Evolutionary conservation across 2,113 vertebrate species (phyloP).

Genomic region (Micronycteris hirsuta): DNA sequence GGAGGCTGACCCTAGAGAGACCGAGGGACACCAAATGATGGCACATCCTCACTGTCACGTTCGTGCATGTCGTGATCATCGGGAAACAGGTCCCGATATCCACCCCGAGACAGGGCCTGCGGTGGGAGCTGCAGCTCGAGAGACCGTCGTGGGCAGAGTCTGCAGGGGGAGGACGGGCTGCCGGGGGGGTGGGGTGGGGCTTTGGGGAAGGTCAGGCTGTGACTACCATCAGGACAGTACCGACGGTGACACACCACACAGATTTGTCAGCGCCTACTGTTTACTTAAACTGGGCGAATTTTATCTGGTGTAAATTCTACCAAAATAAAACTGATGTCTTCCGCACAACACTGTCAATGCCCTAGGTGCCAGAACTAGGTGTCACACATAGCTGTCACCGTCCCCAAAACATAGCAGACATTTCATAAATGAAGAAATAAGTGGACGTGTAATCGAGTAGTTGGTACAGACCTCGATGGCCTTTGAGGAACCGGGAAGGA

Average conservation of each 20-base stretch:
- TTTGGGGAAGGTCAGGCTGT: neutral
- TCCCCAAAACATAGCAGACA: neutral
- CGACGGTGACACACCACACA: neutral
- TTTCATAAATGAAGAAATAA: neutral
- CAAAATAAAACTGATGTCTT: neutral
- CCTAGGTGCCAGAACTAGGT: neutral
- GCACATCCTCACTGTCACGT: neutral
- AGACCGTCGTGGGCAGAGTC: no score
- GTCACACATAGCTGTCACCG: neutral
- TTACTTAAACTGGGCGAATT: neutral
- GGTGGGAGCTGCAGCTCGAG: neutral
- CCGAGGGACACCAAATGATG: neutral
- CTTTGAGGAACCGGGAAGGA: neutral
- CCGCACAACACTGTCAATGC: neutral
- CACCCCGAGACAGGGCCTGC: neutral
- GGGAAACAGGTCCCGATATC: neutral
- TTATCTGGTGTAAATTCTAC: neutral
- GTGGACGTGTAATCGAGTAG: neutral
- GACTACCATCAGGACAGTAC: neutral
- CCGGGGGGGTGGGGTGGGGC: neutral
- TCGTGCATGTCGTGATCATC: neutral
- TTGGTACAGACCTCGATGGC: neutral
- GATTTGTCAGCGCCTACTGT: neutral
- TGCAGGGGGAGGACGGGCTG: rapidly evolving
- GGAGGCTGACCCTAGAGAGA: neutral